These are phyloP conservation scores for Augiades crinisus DNA, from an alignment of 2,888 invertebrate genomes.

Conservation along the genomic window DNA sequence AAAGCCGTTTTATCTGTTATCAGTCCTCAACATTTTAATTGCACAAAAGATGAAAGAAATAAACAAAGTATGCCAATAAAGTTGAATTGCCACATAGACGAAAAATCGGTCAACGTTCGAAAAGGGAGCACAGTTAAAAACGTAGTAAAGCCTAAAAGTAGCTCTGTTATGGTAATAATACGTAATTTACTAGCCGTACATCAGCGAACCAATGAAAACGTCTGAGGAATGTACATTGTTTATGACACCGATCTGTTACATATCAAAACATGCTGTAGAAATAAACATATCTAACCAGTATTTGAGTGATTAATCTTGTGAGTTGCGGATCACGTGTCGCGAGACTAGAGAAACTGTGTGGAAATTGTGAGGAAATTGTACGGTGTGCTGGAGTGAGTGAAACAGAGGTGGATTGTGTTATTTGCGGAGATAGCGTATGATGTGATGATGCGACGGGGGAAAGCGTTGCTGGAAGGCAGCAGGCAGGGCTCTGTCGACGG, in stretches of 20 bases:
- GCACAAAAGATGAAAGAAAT: too few relatives aligned
- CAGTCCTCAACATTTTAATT: too few relatives aligned
- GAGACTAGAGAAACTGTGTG: too few relatives aligned
- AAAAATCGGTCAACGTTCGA: constrained; percentile 1
- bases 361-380: too few relatives aligned
- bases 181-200: constrained; percentile 46
- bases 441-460: constrained; percentile 76
- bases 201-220: constrained; percentile 51
- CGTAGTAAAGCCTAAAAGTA: constrained; percentile 9
- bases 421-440: constrained; percentile 64
- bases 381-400: constrained; percentile 28
- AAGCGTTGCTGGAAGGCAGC: constrained; percentile 71
- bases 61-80: too few relatives aligned
- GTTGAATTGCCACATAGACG: too few relatives aligned
- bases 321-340: constrained; percentile 15
- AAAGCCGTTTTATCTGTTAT: too few relatives aligned
- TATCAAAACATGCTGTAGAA: constrained; percentile 32
- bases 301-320: constrained; percentile 36
- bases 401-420: constrained; percentile 30
- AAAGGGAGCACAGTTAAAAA: background rate
- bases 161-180: constrained; percentile 39
- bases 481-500: constrained; percentile 75
- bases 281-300: constrained; percentile 29
- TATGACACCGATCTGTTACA: constrained; percentile 34
- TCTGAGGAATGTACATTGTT: constrained; percentile 41